A percentile compares a stretch with the other conserved stretches of the same genome.
These are phyloP conservation scores for Lampris incognitus DNA, from an alignment of 2,113 vertebrate species.

Conservation along the genomic window DNA sequence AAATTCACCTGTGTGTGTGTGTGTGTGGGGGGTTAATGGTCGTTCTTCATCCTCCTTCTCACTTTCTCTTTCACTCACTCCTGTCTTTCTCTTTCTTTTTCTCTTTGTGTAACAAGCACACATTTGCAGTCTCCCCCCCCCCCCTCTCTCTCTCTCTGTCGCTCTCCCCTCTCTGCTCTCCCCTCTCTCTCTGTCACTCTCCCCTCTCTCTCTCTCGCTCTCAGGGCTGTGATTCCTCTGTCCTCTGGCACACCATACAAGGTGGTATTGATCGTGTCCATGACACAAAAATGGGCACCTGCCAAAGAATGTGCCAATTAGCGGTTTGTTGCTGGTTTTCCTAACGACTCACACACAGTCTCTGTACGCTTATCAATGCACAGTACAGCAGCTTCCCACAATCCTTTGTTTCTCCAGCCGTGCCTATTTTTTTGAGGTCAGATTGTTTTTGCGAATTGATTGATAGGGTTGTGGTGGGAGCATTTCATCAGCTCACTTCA, in stretches of 20 bases:
- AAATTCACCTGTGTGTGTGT: background rate
- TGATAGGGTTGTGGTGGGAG: no score
- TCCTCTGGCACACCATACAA: slow-evolving; percentile 1
- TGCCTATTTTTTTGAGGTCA: background rate
- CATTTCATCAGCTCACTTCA: no score
- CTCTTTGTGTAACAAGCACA: no score
- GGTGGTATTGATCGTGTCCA: slow-evolving; percentile 28
- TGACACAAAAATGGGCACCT: slow-evolving; percentile 39
- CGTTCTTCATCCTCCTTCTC: background rate
- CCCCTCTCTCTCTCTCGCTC: slow-evolving; percentile 17
- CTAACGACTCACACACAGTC: slow-evolving; percentile 34
- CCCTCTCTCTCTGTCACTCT: background rate
- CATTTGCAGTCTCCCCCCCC: no score
- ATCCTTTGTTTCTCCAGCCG: background rate
- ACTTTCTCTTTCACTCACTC: slow-evolving; percentile 25
- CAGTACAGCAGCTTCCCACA: background rate
- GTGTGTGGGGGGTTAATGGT: background rate
- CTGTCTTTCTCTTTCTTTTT: slow-evolving; percentile 43
- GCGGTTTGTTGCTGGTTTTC: slow-evolving; percentile 56
- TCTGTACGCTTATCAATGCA: slow-evolving; percentile 19
- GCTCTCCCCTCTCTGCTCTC: no score
- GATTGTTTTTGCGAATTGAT: no score
- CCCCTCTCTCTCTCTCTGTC: no score
- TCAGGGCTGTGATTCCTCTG: slow-evolving; percentile 51
- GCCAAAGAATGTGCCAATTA: slow-evolving; percentile 66